Conservation (phyloP, 2,797 vertebrate species). For the Microhierax caerulescens region DNA sequence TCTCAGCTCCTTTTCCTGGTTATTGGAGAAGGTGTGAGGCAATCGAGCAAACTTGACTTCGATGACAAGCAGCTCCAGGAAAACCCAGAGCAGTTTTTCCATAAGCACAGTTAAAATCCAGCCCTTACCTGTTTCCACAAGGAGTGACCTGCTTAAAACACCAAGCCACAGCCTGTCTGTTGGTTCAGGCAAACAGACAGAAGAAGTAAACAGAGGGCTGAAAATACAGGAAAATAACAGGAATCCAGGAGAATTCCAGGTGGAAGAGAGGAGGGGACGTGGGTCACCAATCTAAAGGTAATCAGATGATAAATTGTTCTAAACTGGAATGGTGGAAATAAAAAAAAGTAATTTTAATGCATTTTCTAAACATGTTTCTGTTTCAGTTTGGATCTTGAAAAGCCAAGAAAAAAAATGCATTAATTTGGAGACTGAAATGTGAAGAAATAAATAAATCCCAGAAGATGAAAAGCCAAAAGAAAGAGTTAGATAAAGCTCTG, state of each 20-base stretch:
- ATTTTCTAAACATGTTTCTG: background rate
- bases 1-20: background rate
- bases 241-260: background rate
- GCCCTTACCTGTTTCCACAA: background rate
- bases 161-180: background rate
- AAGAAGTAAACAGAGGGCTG: background rate
- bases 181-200: background rate
- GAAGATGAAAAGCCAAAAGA: background rate
- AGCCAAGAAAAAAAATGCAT: background rate
- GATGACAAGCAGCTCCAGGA: background rate
- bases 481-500: background rate
- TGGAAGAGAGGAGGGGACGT: background rate
- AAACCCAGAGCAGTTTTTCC: background rate
- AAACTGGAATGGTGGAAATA: background rate
- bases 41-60: background rate
- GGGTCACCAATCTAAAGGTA: background rate
- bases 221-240: background rate
- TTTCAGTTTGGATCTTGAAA: background rate
- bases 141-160: background rate
- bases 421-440: background rate
- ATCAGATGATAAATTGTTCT: background rate
- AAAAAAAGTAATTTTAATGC: background rate
- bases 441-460: background rate
- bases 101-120: background rate
- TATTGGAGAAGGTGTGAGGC: background rate